Evolutionary conservation across 1,140 invertebrate species (phyloP).

Genomic region (Tetranychus cinnabarinus): DNA sequence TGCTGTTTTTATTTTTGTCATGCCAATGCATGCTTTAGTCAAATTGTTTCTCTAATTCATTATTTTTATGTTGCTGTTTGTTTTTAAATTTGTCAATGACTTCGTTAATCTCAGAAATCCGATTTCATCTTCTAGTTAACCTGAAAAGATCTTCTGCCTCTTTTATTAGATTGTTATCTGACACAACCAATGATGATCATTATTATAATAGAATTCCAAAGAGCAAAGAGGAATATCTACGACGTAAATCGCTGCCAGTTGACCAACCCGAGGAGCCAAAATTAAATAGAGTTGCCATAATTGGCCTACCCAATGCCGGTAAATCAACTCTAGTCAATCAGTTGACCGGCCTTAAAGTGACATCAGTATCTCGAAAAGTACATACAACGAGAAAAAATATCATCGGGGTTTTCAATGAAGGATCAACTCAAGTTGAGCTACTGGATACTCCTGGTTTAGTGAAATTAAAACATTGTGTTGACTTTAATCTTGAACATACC

Average conservation of each 20-base stretch:
- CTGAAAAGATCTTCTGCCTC: no score
- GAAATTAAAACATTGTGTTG: slow-evolving; percentile 2
- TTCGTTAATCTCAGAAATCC: no score
- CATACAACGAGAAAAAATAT: slow-evolving; percentile 59
- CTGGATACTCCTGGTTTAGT: slow-evolving; percentile 11
- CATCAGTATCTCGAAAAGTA: slow-evolving; percentile 59
- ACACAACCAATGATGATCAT: no score
- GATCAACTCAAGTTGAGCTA: slow-evolving; percentile 49
- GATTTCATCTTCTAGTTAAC: no score
- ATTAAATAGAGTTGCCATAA: slow-evolving; percentile 53
- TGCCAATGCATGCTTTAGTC: no score
- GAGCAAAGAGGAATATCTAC: background rate
- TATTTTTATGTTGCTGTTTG: no score
- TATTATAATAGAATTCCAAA: background rate
- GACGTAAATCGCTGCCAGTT: background rate
- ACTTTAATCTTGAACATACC: slow-evolving; percentile 24
- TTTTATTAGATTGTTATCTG: no score
- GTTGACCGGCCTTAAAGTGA: slow-evolving; percentile 46
- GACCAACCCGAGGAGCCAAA: slow-evolving; percentile 8
- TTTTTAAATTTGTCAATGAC: no score
- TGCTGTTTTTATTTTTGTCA: no score
- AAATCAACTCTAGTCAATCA: slow-evolving; percentile 83
- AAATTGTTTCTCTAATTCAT: no score
- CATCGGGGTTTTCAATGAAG: slow-evolving; percentile 40
- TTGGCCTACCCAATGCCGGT: slow-evolving; percentile 72